Percentiles rank a stretch among this genome's conserved stretches.
Evolutionary conservation across 2,888 invertebrate species (phyloP).

Genomic region (Agapostemon virescens): DNA sequence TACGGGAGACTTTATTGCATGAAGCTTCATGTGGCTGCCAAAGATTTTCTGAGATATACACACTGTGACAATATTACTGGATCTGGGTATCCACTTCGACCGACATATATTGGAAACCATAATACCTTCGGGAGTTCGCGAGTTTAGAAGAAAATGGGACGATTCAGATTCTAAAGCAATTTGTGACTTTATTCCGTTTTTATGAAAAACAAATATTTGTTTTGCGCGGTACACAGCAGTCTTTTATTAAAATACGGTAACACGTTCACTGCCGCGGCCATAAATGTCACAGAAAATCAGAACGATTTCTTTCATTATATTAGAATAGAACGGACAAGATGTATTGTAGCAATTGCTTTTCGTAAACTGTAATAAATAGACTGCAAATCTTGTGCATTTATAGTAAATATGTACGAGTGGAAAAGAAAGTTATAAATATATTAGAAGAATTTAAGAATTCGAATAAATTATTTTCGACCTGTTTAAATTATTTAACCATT

Average conservation of each 20-base stretch:
- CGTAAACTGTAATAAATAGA: not conserved
- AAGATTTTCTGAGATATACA: conserved; percentile 9
- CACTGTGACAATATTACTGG: conserved; percentile 2
- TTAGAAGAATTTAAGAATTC: no score
- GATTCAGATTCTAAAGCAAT: not conserved
- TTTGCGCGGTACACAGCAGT: no score
- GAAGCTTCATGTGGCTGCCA: not conserved
- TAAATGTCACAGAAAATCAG: not conserved
- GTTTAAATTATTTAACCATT: no score
- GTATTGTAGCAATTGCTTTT: not conserved
- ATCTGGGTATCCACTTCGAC: not conserved
- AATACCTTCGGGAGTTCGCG: not conserved
- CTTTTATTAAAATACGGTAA: not conserved
- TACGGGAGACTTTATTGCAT: conserved; percentile 9
- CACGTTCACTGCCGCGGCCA: not conserved
- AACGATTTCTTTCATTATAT: not conserved
- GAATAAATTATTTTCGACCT: no score
- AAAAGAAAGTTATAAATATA: not conserved
- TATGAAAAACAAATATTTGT: conserved; percentile 1
- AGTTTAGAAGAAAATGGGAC: not conserved
- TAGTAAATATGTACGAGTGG: not conserved
- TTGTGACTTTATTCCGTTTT: not conserved
- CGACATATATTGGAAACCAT: not conserved
- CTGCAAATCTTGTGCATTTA: not conserved
- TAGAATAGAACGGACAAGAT: not conserved